Evolutionary conservation across 2,888 invertebrate genomes (phyloP), one percentile per base, ranked within the genome.

Genomic region (Oxycera nigricornis): DNA sequence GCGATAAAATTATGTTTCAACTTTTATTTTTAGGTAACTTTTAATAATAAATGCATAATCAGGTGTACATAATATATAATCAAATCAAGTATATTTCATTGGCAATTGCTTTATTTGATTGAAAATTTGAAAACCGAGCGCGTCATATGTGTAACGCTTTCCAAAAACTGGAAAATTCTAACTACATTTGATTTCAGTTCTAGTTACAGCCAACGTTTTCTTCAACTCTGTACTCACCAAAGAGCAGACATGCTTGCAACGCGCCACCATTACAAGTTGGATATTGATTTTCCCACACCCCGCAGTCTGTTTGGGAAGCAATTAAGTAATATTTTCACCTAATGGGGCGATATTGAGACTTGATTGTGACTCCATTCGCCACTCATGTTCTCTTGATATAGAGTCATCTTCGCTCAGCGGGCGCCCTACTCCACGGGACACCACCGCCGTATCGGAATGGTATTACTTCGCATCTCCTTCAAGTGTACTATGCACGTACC

Each of bases 261-360:
- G 9, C 24, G 41, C 20, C 65, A 17, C 31, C 17, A 41, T 17
- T 41, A 22, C 9, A n/a, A 41, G 4, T 41, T n/a, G 28, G 68
- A 68, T 52, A 22, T 55, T 30, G 55, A 55, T 30, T 55, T 52
- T 55, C 70, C 70, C 70, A 70, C 70, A 70, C 70, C 70, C 70
- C 52, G 30, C 20, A 79, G 83, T 78, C 81, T 81, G 77, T 82
- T 83, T 82, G 82, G 82, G 83, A 82, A 81, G 83, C 84, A 84
- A 84, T 85, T 84, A 84, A 84, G 82, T 80, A 82, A 82, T 84
- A 83, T 84, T 84, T 84, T 82, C 82, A 81, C 80, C 82, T 84
- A 85, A 85, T 84, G 83, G 83, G 81, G 82, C 79, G 81, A 82
- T 75, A 73, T 74, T 68, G 41, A 61, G 62, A 65, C 46, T 65